Evolutionary conservation across 2,888 invertebrate genomes (phyloP).

Genomic region (Mesorhabditis sp.): DNA sequence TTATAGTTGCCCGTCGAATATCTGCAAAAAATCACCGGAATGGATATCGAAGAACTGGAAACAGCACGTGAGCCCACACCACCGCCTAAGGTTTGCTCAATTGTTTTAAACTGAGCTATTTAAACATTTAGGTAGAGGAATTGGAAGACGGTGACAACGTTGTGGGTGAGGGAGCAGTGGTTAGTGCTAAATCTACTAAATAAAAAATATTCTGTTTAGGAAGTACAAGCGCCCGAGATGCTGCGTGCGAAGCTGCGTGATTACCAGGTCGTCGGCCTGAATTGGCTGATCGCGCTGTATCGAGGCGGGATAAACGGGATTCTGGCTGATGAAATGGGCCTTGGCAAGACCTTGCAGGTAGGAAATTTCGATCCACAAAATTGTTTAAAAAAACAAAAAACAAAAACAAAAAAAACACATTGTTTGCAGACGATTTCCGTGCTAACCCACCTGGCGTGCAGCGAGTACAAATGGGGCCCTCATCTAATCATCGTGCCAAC

Average conservation of each 20-base stretch:
- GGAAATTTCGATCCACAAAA: too few relatives aligned
- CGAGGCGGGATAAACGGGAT: conserved; percentile 91
- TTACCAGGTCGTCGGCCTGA: conserved; percentile 93
- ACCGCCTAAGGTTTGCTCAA: too few relatives aligned
- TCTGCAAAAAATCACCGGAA: too few relatives aligned
- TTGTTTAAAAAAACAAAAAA: too few relatives aligned
- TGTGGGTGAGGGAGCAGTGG: conserved; percentile 66
- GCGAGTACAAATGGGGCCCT: conserved; percentile 91
- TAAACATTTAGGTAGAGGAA: background rate
- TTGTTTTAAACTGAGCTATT: too few relatives aligned
- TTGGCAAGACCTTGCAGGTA: background rate
- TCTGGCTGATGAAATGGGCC: conserved; percentile 62
- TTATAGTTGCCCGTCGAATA: too few relatives aligned
- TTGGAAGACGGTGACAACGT: conserved; percentile 26
- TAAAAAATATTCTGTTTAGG: too few relatives aligned
- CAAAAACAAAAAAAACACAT: background rate
- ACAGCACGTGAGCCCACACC: too few relatives aligned
- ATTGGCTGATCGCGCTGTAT: conserved; percentile 94
- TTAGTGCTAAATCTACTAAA: too few relatives aligned
- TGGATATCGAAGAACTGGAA: too few relatives aligned
- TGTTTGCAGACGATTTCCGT: conserved; percentile 85
- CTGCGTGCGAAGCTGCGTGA: conserved; percentile 84
- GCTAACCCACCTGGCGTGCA: conserved; percentile 86
- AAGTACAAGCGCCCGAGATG: conserved; percentile 86
- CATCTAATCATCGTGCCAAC: conserved; percentile 98